Evolutionary conservation across 2,888 invertebrate genomes (phyloP).

Genomic region (Venusia cambrica): DNA sequence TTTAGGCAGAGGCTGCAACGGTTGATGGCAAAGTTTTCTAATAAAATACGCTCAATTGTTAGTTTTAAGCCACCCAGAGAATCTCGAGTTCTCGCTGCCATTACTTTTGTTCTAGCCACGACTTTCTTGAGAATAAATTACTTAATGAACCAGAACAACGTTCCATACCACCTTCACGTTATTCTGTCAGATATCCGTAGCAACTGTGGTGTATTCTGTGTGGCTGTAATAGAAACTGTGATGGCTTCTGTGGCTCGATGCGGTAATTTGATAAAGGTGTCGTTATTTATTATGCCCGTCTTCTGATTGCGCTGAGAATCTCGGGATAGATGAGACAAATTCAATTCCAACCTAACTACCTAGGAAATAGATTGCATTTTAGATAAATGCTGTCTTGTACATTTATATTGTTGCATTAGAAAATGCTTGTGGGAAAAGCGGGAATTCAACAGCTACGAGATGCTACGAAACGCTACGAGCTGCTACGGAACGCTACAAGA

Average conservation of each 20-base stretch:
- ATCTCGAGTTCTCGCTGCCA: slow-evolving; percentile 72
- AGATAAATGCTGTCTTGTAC: too few species aligned
- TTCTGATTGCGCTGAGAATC: slow-evolving; percentile 18
- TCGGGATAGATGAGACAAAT: slow-evolving; percentile 15
- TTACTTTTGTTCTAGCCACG: slow-evolving; percentile 67
- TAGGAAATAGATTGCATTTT: too few species aligned
- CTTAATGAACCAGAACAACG: slow-evolving; percentile 64
- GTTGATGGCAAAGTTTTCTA: background rate
- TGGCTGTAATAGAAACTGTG: slow-evolving; percentile 2
- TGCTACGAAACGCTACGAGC: too few species aligned
- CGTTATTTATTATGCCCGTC: slow-evolving; percentile 39
- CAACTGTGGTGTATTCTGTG: slow-evolving; percentile 2
- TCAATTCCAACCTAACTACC: too few species aligned
- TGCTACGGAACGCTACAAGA: too few species aligned
- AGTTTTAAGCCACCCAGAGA: slow-evolving; percentile 31
- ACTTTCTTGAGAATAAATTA: slow-evolving; percentile 69
- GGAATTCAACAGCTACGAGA: too few species aligned
- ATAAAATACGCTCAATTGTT: slow-evolving; percentile 4
- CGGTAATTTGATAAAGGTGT: slow-evolving; percentile 51
- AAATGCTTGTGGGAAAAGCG: too few species aligned
- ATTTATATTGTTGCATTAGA: too few species aligned
- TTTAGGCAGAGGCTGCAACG: too few species aligned
- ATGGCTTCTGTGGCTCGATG: slow-evolving; percentile 28
- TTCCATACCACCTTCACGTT: slow-evolving; percentile 6
- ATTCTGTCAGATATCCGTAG: background rate